phyloP scores from a whole-genome alignment of 2,888 invertebrate genomes.

The Drosophila recens region DNA sequence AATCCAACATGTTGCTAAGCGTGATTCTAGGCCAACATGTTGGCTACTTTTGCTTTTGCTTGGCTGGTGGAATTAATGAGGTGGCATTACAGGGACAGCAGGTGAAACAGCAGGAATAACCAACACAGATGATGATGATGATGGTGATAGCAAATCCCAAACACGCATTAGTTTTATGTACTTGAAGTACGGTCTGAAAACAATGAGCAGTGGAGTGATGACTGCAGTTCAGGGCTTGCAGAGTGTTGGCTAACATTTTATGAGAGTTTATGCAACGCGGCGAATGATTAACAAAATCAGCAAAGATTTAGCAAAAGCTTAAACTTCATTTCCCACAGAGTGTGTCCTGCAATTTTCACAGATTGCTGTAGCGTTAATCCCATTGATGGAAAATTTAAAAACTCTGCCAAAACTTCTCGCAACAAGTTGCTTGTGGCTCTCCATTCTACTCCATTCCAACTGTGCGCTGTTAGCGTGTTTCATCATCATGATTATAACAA shows the following conservation, averaged over 20 bases:
- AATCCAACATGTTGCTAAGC: constrained; percentile 63
- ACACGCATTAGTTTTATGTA: constrained; percentile 36
- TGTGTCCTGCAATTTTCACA: not conserved
- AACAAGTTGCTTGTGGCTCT: constrained; percentile 5
- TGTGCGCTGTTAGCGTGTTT: not conserved
- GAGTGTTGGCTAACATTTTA: constrained; percentile 5
- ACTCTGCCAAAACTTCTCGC: constrained; percentile 6
- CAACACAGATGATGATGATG: not conserved
- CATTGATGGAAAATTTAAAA: not conserved
- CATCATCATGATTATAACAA: constrained; percentile 24
- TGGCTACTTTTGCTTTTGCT: constrained; percentile 35
- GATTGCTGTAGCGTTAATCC: not conserved
- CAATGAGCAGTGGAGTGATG: constrained; percentile 39
- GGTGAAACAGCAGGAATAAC: not conserved
- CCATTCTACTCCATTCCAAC: not conserved
- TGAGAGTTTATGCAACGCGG: constrained; percentile 56
- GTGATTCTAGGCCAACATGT: constrained; percentile 58
- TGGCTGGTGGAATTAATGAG: constrained; percentile 31
- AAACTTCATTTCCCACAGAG: not conserved
- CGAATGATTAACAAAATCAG: constrained; percentile 71
- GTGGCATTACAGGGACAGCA: constrained; percentile 8
- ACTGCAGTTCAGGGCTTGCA: constrained; percentile 9
- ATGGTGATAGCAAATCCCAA: constrained; percentile 16
- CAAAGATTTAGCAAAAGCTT: constrained; percentile 48
- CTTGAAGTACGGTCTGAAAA: constrained; percentile 43